Percentiles rank a stretch among this genome's conserved stretches.
These are phyloP conservation scores for Amblyteles armatorius DNA, from an alignment of 2,888 invertebrate genomes.

Conservation along the genomic window DNA sequence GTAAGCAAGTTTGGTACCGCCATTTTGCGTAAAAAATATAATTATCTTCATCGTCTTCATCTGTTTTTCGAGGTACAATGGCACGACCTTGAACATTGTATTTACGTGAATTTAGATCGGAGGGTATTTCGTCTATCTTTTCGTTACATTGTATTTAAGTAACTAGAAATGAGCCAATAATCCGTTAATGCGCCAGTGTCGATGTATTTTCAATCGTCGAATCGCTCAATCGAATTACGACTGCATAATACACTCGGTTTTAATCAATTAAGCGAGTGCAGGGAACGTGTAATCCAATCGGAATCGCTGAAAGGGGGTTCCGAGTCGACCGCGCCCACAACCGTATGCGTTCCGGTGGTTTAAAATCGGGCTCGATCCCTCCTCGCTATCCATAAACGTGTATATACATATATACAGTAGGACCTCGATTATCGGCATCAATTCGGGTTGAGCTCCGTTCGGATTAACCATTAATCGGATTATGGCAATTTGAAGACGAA, in stretches of 20 bases:
- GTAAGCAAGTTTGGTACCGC: too few species aligned
- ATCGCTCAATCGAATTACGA: slow-evolving; percentile 3
- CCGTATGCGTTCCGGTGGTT: slow-evolving; percentile 65
- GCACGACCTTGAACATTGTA: too few species aligned
- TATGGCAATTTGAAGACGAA: too few species aligned
- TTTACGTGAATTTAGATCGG: too few species aligned
- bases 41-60: too few species aligned
- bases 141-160: background rate
- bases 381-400: slow-evolving; percentile 17
- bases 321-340: slow-evolving; percentile 63
- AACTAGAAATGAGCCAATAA: slow-evolving; percentile 1
- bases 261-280: slow-evolving; percentile 78
- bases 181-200: slow-evolving; percentile 9
- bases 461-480: too few species aligned
- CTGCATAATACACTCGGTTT: slow-evolving; percentile 73
- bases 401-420: background rate
- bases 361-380: slow-evolving; percentile 56
- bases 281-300: slow-evolving; percentile 76
- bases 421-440: too few species aligned
- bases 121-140: background rate
- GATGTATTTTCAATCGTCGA: slow-evolving; percentile 5
- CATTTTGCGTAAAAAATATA: too few species aligned
- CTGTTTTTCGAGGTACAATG: too few species aligned
- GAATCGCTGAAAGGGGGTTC: slow-evolving; percentile 59
- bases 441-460: too few species aligned